Base-by-base conservation (phyloP, 1,140 invertebrate genomes). In the Arctopsyche grandis region DNA sequence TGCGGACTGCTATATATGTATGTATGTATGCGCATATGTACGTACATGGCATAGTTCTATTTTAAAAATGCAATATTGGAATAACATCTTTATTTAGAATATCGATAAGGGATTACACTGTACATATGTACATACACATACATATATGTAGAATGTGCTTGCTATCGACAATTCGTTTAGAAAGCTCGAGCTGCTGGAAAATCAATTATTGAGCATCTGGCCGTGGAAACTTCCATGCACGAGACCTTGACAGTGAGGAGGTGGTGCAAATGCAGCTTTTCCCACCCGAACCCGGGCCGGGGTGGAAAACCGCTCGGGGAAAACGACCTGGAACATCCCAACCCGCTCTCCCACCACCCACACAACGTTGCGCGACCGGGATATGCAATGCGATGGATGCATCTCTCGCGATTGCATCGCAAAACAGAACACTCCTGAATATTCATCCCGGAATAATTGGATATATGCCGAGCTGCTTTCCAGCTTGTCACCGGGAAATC, bases 181-280 rank as follows among this genome's bases (percentile, higher is more conserved):
- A 5, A 12, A 3, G 16, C 16, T 4, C 1, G 10, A 52, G 48
- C 10, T 16, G 48, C 16, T 52, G 24, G 63, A 66, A 29, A 66
- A 66, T 66, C 63, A 66, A 66, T 66, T 66, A 66, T 26, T 22
- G 63, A 22, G 10, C 21, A 66, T 66, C 14, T 66, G 24, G 63
- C 24, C 21, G 63, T 66, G 63, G 63, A 66, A 66, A 66, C 24
- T 66, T 66, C 63, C 63, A 66, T 29, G 22, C 24, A 26, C 22
- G 24, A 66, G 24, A 22, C 63, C 63, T 66, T 66, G 63, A 66
- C 63, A 66, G 3, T 66, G 56, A 60, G 21, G 16, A 19, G 56
- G 16, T 9, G n/a, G 56, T 60, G 63, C 63, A 12, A 26, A 26
- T 66, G 63, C 22, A 66, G 21, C 1, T 52, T 52, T 52, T 9